These are phyloP conservation scores for Latrodectus hesperus DNA, from an alignment of 2,888 invertebrate species.

Conservation along the genomic window DNA sequence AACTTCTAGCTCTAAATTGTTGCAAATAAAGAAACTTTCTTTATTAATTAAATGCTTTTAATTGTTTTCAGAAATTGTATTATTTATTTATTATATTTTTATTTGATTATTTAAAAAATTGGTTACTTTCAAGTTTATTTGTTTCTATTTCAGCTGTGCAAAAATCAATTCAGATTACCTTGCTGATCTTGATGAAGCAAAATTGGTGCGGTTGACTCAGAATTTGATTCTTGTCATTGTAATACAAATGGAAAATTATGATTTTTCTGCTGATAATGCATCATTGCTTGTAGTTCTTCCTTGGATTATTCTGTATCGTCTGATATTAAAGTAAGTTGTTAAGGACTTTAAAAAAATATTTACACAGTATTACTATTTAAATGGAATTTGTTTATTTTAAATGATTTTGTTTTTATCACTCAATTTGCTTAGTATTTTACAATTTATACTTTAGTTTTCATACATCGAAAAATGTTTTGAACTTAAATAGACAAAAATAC, in stretches of 20 bases:
- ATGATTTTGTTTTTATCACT: neutral
- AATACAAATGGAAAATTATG: conserved; percentile 85
- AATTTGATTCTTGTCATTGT: conserved; percentile 85
- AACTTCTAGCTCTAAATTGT: no score
- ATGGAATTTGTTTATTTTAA: neutral
- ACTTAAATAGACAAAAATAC: neutral
- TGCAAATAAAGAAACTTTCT: no score
- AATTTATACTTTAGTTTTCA: neutral
- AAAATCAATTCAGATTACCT: conserved; percentile 46
- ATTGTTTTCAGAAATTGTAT: no score
- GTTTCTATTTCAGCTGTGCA: conserved; percentile 39
- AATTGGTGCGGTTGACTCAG: conserved; percentile 82
- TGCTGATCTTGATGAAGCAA: conserved; percentile 77
- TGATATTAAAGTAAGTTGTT: conserved; percentile 79
- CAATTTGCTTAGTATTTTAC: no score
- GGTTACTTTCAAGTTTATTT: neutral
- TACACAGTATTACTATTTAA: neutral
- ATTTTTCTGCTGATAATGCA: conserved; percentile 77
- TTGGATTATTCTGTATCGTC: conserved; percentile 88
- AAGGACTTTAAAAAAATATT: no score
- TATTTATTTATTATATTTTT: no score
- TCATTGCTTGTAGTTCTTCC: conserved; percentile 84
- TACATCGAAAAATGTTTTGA: neutral
- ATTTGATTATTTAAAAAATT: no score
- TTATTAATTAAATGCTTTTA: no score